Base-by-base conservation (phyloP, 2,888 invertebrate genomes). In the Zygaena filipendulae region DNA sequence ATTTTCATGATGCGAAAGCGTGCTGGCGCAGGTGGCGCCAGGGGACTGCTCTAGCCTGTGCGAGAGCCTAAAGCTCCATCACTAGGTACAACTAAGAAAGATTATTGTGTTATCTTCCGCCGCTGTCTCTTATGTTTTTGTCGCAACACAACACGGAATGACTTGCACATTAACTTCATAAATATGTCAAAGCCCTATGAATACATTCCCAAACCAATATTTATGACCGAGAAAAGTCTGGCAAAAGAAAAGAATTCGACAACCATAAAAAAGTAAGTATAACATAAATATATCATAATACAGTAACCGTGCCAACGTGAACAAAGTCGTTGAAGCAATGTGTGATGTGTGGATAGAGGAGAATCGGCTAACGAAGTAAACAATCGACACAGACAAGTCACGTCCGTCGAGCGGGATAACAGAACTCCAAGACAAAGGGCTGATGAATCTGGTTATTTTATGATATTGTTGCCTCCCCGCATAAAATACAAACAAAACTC, bases 331-430 rank as follows among this genome's bases (percentile, higher is more conserved):
- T 47, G 50, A 49, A 50, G 52, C 51, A 50, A 44, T 45, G 50
- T 39, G 35, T 38, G 23, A 24, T 52, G 67, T 59, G 52, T 55
- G 60, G 59, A 53, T 46, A 42, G 48, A 56, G 52, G 47, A 52
- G 45, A 53, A 45, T 54, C 57, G 45, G 45, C 71, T 74, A 75
- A 75, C 75, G 77, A 77, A 74, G 75, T 68, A 74, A 75, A 75
- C 74, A 72, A 68, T 67, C 59, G 62, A 54, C 63, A 59, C 56
- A 57, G 62, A 64, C 59, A 58, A 59, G 56, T 53, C 63, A 49
- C 60, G 59, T 59, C 59, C 59, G 49, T 55, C 42, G 39, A 38
- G 36, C 49, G 47, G 43, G 53, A 59, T 48, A 59, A 58, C 60
- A 49, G 47, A 47, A 41, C 49, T 51, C 43, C 57, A 61, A 64